Evolutionary conservation across 2,797 vertebrate species (phyloP).

Genomic region (Sylvia borin): DNA sequence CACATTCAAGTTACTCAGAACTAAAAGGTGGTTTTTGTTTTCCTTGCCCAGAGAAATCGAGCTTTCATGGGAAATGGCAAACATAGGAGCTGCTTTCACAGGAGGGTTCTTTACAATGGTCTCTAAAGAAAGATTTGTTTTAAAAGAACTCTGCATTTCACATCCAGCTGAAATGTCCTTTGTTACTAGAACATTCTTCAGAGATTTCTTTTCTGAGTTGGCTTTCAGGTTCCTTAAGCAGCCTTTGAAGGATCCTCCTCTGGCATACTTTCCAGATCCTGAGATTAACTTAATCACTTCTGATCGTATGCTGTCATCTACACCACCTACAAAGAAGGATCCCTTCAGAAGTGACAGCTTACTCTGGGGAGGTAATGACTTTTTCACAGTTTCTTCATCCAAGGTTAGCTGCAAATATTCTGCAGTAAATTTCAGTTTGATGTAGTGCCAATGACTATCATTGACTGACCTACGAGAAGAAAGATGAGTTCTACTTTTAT

Average conservation of each 20-base stretch:
- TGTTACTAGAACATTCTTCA: constrained; percentile 83
- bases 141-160: constrained; percentile 74
- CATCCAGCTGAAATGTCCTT: constrained; percentile 92
- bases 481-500: constrained; percentile 77
- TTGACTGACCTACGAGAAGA: constrained; percentile 79
- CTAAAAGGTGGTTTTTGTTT: constrained; percentile 76
- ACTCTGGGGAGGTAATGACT: constrained; percentile 68
- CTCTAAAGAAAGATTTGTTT: constrained; percentile 22
- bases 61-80: constrained; percentile 11
- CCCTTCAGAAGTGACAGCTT: constrained; percentile 79
- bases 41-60: constrained; percentile 68
- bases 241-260: constrained; percentile 89
- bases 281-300: constrained; percentile 83
- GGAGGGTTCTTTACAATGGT: constrained; percentile 44
- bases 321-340: constrained; percentile 85
- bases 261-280: constrained; percentile 81
- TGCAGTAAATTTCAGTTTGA: constrained; percentile 80
- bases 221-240: constrained; percentile 85
- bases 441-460: constrained; percentile 84
- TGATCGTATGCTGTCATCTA: constrained; percentile 79
- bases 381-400: constrained; percentile 81
- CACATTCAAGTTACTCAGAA: constrained; percentile 84
- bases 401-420: constrained; percentile 82
- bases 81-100: constrained; percentile 54
- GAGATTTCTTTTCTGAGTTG: constrained; percentile 79